Base-by-base conservation (phyloP, 1,140 invertebrate species). In the Anastatus disparis region DNA sequence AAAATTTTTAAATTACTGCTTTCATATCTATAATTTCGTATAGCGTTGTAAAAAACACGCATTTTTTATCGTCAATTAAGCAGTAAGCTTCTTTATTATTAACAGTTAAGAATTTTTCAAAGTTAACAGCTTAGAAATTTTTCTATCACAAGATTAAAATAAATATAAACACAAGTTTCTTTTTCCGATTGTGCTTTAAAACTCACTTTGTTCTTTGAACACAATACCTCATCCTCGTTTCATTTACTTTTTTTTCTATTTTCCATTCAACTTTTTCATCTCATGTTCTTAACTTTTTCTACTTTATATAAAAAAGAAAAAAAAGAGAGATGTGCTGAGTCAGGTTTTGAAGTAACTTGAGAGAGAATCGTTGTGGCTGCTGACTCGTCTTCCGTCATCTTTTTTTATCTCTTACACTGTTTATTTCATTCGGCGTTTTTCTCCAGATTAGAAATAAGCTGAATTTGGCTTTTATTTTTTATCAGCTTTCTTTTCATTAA, bases 361-460 rank as follows among this genome's bases (percentile, higher is more conserved):
- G 62, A 67, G 64, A 10, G n/a, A n/a, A 35, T 22, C 40, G 46
- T 70, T 44, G 44, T 50, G 42, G 48, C 68, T 68, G 68, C 48
- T 38, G 38, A 66, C 50, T 56, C 38, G 48, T 66, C 20, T 56
- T 24, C 63, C 69, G 64, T 72, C 46, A 56, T 58, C 72, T 71
- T 70, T 22, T 55, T 56, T 55, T 53, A 62, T 40, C 65, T 55
- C 66, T 64, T 6, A 17, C 15, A 44, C 26, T 13, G 22, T 44
- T 38, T 20, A 40, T 52, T 15, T 62, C 22, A 12, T 68, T 59
- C 67, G 24, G 46, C 46, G 31, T 40, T 42, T 53, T 53, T 65
- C 3, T 53, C n/a, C 22, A 31, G 63, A 15, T 44, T 44, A 9
- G 7, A 26, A 66, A 55, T 26, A 35, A 56, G 50, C 29, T 56